A percentile compares a stretch with the other conserved stretches of the same genome.
phyloP scores from a whole-genome alignment of 1,140 invertebrate genomes.

The Calosoma granatense region DNA sequence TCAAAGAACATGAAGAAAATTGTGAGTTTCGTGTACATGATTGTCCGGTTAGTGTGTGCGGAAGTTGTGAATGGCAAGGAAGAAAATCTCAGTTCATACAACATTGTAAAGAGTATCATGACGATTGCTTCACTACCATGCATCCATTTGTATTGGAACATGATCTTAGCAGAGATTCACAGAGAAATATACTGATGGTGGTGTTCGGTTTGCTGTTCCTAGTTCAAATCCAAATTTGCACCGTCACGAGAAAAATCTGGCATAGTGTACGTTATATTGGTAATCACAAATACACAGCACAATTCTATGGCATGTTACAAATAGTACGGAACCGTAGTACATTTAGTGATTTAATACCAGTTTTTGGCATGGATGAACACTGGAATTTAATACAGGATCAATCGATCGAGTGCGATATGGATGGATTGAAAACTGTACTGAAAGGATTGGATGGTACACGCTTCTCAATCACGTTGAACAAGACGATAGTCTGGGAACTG shows the following conservation, averaged over 20 bases:
- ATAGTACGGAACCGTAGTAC: neutral
- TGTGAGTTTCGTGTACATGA: neutral
- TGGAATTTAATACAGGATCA: neutral
- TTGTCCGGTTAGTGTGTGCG: neutral
- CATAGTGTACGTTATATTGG: neutral
- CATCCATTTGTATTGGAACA: neutral
- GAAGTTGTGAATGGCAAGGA: neutral
- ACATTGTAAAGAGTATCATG: neutral
- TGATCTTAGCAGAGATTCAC: neutral
- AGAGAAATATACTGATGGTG: neutral
- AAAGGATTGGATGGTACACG: neutral
- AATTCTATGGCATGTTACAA: neutral
- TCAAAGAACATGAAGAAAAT: neutral
- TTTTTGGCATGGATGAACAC: neutral
- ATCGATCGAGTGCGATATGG: neutral
- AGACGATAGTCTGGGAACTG: neutral
- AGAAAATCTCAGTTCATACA: neutral
- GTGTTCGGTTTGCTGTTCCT: neutral
- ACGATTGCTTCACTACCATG: neutral
- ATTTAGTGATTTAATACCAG: neutral
- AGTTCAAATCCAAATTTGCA: neutral
- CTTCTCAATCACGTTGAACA: neutral
- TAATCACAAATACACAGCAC: neutral
- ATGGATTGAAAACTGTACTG: neutral
- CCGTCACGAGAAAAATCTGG: neutral